Evolutionary conservation across 23 tunicate genomes (phyloP), one percentile per base, ranked within the genome.

Genomic region (Diplosoma virens): DNA sequence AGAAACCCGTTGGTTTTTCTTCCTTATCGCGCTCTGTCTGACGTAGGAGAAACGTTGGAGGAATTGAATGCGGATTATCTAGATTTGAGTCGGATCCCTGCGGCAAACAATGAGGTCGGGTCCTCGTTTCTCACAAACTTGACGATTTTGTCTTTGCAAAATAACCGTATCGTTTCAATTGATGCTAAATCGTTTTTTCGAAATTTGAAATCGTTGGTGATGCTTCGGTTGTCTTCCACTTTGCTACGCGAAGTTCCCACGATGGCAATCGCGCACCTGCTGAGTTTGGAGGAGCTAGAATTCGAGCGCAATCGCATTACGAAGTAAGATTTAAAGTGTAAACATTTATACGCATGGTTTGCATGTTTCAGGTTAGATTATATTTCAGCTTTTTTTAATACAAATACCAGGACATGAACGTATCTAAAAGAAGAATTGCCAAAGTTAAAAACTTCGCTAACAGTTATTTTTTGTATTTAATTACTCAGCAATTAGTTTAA

Each of bases 161-260:
- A 28, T 20, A 64, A 34, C 5, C 20, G 26, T 9, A 7, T 64
- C 16, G 3, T 6, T 9, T 34, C 14, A 30, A 64, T 64, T 64
- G 71, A 64, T 4, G 35, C 18, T 16, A 36, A 64, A 6, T 64
- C 71, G 16, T 64, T 64, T 20, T 64, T 64, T 32, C 71, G 37
- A 3, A 9, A 64, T 36, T 20, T 64, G 3, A 16, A 11, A 29
- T 64, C 71, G 36, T 29, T 64, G 71, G 29, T 5, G 20, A 25
- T 28, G 14, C 20, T 64, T 4, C 11, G 9, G 7, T 6, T 64
- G 14, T 64, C 71, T 9, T 30, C 36, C 5, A 25, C 71, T 30
- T 4, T 5, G 37, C 37, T 64, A 7, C 6, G 11, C 4, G 35
- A 14, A 9, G 16, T 64, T 7, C 71, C 71, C 4, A 28, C 6